Percentiles rank a stretch among this genome's conserved stretches.
Conservation (phyloP, 2,797 vertebrate genomes). For the Taeniopygia guttata region DNA sequence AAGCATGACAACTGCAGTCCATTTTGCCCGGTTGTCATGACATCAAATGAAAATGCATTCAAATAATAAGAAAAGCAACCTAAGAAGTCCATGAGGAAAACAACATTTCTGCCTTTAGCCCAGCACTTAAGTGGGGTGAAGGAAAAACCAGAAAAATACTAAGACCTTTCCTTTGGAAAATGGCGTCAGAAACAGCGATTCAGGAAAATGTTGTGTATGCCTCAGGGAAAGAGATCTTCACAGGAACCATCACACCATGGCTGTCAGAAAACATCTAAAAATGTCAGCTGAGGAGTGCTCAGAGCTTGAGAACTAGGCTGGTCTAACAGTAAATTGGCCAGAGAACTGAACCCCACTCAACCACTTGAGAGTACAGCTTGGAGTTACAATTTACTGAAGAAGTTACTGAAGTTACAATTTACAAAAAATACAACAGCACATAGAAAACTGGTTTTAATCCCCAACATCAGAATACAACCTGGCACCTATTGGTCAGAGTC, state of each 20-base stretch:
- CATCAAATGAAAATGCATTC: neutral
- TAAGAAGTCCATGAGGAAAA: neutral
- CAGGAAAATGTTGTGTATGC: neutral
- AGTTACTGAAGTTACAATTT: too few species aligned
- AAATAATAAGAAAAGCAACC: neutral
- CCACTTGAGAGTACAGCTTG: neutral
- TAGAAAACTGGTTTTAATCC: neutral
- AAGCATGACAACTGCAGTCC: neutral
- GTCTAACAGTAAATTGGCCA: neutral
- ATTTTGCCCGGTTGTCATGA: neutral
- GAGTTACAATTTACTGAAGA: neutral
- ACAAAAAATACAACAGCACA: neutral
- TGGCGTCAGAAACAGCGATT: neutral
- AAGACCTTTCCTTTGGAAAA: neutral
- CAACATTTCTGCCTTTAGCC: neutral
- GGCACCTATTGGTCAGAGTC: neutral
- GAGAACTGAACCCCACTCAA: neutral
- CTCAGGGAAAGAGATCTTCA: neutral
- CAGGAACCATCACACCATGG: neutral
- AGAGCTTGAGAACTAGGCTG: neutral
- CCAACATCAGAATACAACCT: neutral
- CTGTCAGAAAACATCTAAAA: neutral
- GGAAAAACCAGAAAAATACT: neutral
- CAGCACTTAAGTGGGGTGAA: neutral
- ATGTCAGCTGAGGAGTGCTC: neutral